Evolutionary conservation across 2,888 invertebrate species (phyloP), one percentile per base, ranked within the genome.

Genomic region (Nematopogon swammerdamellus): DNA sequence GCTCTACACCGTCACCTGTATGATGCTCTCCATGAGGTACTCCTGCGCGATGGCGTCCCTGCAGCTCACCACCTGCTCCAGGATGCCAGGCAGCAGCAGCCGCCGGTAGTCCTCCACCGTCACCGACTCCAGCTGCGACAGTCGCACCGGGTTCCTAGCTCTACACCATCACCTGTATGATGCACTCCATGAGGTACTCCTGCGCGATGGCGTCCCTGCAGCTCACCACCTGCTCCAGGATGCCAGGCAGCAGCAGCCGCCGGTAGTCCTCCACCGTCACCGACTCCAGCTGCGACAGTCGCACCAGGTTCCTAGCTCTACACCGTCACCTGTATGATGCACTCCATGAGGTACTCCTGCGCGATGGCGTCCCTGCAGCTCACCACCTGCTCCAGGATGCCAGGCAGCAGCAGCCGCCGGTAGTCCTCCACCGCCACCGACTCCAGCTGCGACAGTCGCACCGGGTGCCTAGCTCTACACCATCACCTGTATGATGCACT

Each of bases 311-410:
- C 0, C 99, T 99, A 6, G 99, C 99, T n/a, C n/a, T n/a, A n/a
- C 0, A 99, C 99, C 43, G 99, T 82, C 60, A 91, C 95, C 84
- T 98, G 97, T 67, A 97, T 97, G 52, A 98, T 94, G 65, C 97
- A 97, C 72, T 98, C 98, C 97, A 99, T 98, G 18, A 99, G 85
- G 71, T 99, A 99, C 76, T 99, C 98, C 79, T 99, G 98, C 0
- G 99, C 97, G 53, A 99, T 98, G 0, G 97, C 93, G 76, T 99
- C 99, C 54, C 95, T 81, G 65, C 99, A 99, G 68, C 96, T 97
- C 49, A 99, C 98, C 17, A 95, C 96, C 79, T 99, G 99, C 68
- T 99, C 99, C 63, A 98, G 80, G 56, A 99, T 96, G 5, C 96
- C 97, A 1, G 98, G 97, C 60, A 99, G 80, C 52, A 99, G 96